Evolutionary conservation across 1,140 invertebrate species (phyloP), one percentile per base, ranked within the genome.

Genomic region (Saxidomus purpurata): DNA sequence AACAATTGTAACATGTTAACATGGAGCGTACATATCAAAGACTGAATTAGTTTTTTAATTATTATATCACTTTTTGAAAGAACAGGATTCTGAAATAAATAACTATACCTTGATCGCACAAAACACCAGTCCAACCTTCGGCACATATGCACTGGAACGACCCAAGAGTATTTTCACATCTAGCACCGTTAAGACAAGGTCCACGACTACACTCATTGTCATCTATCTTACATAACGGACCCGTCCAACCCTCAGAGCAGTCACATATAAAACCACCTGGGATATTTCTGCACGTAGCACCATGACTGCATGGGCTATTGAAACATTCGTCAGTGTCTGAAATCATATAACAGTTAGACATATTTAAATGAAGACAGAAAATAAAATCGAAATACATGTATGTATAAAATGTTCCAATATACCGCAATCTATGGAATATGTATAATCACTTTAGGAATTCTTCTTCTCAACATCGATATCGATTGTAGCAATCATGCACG

Each of bases 231-330:
- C 94, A 95, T 11, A 83, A 59, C 28, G 89, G 67, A 43, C 94
- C 94, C 3, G 92, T 94, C 93, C 94, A 94, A 1, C 94, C 94
- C 2, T 91, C 82, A 4, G 91, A 71, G 90, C 94, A 95, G 71
- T 93, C 92, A 90, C 94, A 95, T 25, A 92, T 89, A 86, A 93
- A 95, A 3, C 92, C 94, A 34, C 90, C 92, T 15, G 91, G 88
- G 15, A 92, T 90, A 87, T 94, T 92, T 28, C 92, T 90, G 85
- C 94, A 95, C 3, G 85, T 92, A 1, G 91, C 94, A 15, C 92
- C 92, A 87, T 95, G 92, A 1, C 81, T 47, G 91, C 94, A 95
- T 22, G 94, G 94, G 36, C 92, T 89, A n/a, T 40, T 84, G 69
- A 76, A 83, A 38, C 87, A 89, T 76, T 89, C 87, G n/a, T 89